A percentile compares a stretch with the other conserved stretches of the same genome.
Evolutionary conservation across 2,888 invertebrate species (phyloP).

Genomic region (Cerastis rubricosa): DNA sequence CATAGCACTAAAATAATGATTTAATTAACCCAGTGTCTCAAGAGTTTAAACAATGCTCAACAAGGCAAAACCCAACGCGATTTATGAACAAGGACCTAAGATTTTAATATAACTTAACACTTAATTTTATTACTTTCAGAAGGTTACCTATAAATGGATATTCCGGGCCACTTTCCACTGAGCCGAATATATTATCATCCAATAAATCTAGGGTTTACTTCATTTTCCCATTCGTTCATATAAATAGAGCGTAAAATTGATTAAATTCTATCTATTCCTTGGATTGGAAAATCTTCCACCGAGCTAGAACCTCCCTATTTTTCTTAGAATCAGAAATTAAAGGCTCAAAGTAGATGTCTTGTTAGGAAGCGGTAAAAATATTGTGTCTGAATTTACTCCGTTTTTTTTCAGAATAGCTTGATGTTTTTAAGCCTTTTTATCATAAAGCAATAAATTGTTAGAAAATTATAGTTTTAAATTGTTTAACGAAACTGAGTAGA

Average conservation of each 20-base stretch:
- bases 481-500: no score
- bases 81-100: constrained; percentile 2
- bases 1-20: constrained; percentile 8
- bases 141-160: constrained; percentile 33
- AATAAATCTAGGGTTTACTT: constrained; percentile 47
- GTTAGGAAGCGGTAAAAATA: constrained; percentile 27
- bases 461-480: background rate
- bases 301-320: constrained; percentile 20
- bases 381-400: constrained; percentile 20
- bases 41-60: background rate
- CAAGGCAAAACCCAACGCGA: background rate
- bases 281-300: constrained; percentile 46
- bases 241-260: constrained; percentile 58
- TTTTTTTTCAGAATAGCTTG: constrained; percentile 29
- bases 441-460: background rate
- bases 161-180: constrained; percentile 20
- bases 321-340: constrained; percentile 47
- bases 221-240: constrained; percentile 40
- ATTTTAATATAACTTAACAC: constrained; percentile 16
- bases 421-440: background rate
- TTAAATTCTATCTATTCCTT: constrained; percentile 50
- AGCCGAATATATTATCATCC: constrained; percentile 48
- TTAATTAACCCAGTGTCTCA: constrained; percentile 5
- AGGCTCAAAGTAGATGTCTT: constrained; percentile 34
- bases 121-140: constrained; percentile 31